These are phyloP conservation scores for Cataglyphis cursor DNA, from an alignment of 2,888 invertebrate genomes.

Conservation along the genomic window DNA sequence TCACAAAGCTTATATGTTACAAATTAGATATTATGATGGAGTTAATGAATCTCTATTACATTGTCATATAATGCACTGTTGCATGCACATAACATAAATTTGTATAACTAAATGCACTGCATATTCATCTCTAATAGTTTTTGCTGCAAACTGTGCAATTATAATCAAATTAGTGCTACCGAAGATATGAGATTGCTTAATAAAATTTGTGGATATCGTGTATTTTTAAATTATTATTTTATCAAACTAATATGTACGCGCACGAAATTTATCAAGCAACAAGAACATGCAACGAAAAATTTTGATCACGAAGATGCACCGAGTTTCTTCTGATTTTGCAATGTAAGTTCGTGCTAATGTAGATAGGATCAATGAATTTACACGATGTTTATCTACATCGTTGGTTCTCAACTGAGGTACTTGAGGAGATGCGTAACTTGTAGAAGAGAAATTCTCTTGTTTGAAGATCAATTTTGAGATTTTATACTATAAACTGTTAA, in stretches of 20 bases:
- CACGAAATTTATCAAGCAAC: slow-evolving; percentile 18
- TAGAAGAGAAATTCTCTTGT: not conserved
- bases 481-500: slow-evolving; percentile 5
- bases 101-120: not conserved
- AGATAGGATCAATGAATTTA: slow-evolving; percentile 48
- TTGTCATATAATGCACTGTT: slow-evolving; percentile 6
- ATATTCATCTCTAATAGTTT: not conserved
- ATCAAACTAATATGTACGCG: not conserved
- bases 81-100: slow-evolving; percentile 1
- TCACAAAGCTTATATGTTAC: not conserved
- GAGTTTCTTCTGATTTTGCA: slow-evolving; percentile 41
- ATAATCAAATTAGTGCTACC: slow-evolving; percentile 33
- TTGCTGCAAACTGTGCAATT: slow-evolving; percentile 1
- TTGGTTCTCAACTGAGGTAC: slow-evolving; percentile 16
- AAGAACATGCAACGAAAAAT: slow-evolving; percentile 39
- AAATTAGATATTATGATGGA: slow-evolving; percentile 1
- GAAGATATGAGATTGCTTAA: slow-evolving; percentile 3
- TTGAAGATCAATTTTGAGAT: slow-evolving; percentile 7
- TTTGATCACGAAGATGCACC: slow-evolving; percentile 30
- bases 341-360: slow-evolving; percentile 48
- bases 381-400: slow-evolving; percentile 24
- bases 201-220: not conserved
- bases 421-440: not conserved
- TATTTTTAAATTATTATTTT: slow-evolving; percentile 29
- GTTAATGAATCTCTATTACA: slow-evolving; percentile 18